A percentile compares a stretch with the other conserved stretches of the same genome.
Conservation (phyloP, 2,797 vertebrate genomes). For the Acrossocheilus wenchowensis region DNA sequence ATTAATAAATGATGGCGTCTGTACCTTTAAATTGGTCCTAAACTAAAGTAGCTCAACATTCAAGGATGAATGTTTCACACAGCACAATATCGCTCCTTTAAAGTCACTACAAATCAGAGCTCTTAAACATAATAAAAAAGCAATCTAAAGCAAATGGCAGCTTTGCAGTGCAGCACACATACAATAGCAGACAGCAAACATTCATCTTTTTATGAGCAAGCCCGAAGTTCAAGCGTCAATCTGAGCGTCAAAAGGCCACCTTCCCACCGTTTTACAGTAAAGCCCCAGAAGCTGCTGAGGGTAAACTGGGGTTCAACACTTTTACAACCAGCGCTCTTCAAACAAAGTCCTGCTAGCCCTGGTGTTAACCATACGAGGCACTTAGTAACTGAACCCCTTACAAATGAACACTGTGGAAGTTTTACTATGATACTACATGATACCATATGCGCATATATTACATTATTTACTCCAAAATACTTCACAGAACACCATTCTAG, state of each 20-base stretch:
- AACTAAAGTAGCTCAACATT: neutral
- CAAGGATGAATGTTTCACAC: neutral
- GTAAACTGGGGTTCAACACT: slow-evolving; percentile 1
- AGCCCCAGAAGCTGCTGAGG: neutral
- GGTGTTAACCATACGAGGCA: neutral
- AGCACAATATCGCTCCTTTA: neutral
- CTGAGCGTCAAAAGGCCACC: neutral
- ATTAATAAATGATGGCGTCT: neutral
- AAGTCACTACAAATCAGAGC: neutral
- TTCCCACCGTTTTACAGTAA: neutral
- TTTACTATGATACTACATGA: neutral
- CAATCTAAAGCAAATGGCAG: neutral
- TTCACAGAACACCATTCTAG: neutral
- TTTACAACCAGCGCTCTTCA: neutral
- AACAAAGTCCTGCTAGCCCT: neutral
- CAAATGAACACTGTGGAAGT: neutral
- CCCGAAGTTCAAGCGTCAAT: neutral
- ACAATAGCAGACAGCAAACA: neutral
- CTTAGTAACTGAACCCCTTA: neutral
- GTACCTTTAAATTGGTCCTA: neutral
- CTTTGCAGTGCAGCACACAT: neutral
- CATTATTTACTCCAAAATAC: neutral
- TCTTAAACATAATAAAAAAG: neutral
- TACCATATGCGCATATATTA: neutral
- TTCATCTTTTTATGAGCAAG: neutral